Percentiles rank a stretch among this genome's conserved stretches.
These are phyloP conservation scores for Bostrychus sinensis DNA, from an alignment of 2,113 vertebrate genomes.

Conservation along the genomic window DNA sequence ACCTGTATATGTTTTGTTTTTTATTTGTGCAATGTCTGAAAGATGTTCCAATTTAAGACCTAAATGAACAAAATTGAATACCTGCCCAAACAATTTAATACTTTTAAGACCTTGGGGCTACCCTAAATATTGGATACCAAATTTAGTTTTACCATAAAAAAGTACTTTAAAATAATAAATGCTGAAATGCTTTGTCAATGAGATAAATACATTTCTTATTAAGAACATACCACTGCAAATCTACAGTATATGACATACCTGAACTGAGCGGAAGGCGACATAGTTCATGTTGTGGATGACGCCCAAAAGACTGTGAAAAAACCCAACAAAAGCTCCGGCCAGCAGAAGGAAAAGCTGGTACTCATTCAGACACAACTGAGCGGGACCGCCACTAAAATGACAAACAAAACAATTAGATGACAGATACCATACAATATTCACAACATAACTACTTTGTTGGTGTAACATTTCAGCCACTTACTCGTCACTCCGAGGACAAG, in stretches of 20 bases:
- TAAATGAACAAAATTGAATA: too few relatives aligned
- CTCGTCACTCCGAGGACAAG: conserved; percentile 80
- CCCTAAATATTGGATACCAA: too few relatives aligned
- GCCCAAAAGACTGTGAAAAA: conserved; percentile 89
- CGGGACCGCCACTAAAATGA: conserved; percentile 45
- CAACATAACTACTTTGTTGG: neutral
- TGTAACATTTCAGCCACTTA: conserved; percentile 52
- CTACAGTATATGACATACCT: conserved; percentile 76
- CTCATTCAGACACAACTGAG: conserved; percentile 88
- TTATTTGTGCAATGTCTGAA: too few relatives aligned
- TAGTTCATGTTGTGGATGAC: conserved; percentile 93
- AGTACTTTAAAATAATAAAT: too few relatives aligned
- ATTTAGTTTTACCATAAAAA: neutral
- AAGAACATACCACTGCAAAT: neutral
- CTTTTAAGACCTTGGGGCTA: too few relatives aligned
- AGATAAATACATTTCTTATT: too few relatives aligned
- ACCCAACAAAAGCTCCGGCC: conserved; percentile 91
- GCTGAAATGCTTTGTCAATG: too few relatives aligned
- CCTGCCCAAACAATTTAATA: too few relatives aligned
- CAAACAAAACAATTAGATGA: conserved; percentile 2
- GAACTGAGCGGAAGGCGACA: conserved; percentile 89
- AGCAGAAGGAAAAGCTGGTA: conserved; percentile 89
- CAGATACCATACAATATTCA: neutral
- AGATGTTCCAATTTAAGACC: too few relatives aligned
- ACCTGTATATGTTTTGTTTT: too few relatives aligned